Evolutionary conservation across 2,888 invertebrate species (phyloP), one percentile per base, ranked within the genome.

Genomic region (Tachina lurida): DNA sequence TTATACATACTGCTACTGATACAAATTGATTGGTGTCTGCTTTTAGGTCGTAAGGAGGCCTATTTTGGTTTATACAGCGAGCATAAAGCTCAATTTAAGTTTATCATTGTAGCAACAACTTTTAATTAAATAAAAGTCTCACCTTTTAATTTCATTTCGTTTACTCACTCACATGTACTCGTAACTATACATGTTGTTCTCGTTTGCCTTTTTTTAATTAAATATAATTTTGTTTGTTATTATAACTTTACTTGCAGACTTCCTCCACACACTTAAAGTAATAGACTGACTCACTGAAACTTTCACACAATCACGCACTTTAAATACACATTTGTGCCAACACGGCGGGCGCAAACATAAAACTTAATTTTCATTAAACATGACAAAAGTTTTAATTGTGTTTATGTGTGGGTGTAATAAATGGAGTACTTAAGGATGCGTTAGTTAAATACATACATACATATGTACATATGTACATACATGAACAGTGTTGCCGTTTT

Each of bases 321-420:
- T 13, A 10, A 62, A 19, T 52, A 70, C 75, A 63, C 41, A 52
- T 65, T 75, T 60, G 63, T 43, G 60, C 65, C 49, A 71, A 79
- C 71, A 60, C 68, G 52, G 1, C 31, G 5, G 7, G 31, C 31
- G 7, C 31, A 19, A 49, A 47, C 19, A 65, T 67, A 60, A 84
- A 80, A 76, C 67, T 84, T 80, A 80, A 84, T 84, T 84, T 80
- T 84, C 84, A 84, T 80, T 76, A 80, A 76, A 56, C 39, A 76
- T 60, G 65, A 76, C 65, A 77, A 76, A 80, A 80, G 45, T 84
- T 79, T 76, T 80, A 73, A 67, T 71, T 63, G 58, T 68, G 74
- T 56, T 5, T 47, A 19, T 31, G 47, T 67, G 58, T 47, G 77
- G 41, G n/a, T 43, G 31, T 19, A 49, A 49, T 2, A 62, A 13